phyloP scores from a whole-genome alignment of 2,888 invertebrate genomes.

The Glaucopsyche alexis region DNA sequence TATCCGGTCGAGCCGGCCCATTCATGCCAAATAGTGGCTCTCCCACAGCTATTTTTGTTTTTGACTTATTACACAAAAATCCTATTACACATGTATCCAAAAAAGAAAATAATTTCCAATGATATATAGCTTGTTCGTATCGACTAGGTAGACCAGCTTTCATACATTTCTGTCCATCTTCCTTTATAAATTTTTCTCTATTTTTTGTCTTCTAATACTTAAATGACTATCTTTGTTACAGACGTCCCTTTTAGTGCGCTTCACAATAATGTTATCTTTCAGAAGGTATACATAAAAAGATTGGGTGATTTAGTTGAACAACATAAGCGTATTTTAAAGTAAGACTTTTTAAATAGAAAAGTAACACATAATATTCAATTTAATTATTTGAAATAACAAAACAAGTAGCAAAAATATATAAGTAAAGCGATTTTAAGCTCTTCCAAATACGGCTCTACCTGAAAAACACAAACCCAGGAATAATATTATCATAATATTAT shows the following conservation, averaged over 20 bases:
- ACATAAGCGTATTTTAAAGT: constrained; percentile 62
- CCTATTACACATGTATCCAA: too few species aligned
- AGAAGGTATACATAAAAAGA: constrained; percentile 48
- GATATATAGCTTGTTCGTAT: too few species aligned
- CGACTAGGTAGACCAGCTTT: too few species aligned
- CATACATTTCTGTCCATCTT: too few species aligned
- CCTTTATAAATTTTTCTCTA: not conserved
- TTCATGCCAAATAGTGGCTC: too few species aligned
- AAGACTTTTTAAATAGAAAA: constrained; percentile 38
- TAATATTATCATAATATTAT: not conserved
- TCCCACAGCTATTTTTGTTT: too few species aligned
- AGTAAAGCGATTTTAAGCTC: not conserved
- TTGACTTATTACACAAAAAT: too few species aligned
- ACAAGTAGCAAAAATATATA: not conserved
- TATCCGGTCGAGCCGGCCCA: too few species aligned
- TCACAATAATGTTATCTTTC: constrained; percentile 48
- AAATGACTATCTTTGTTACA: constrained; percentile 41
- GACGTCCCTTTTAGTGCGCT: constrained; percentile 45
- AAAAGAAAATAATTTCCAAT: too few species aligned
- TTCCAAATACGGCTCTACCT: not conserved
- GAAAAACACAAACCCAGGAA: not conserved
- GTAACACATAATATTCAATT: not conserved
- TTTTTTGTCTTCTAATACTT: not conserved
- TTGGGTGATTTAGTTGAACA: constrained; percentile 59
- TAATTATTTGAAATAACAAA: not conserved